These are phyloP conservation scores for Leptinotarsa tumamoca DNA, from an alignment of 2,888 invertebrate genomes.

Conservation along the genomic window DNA sequence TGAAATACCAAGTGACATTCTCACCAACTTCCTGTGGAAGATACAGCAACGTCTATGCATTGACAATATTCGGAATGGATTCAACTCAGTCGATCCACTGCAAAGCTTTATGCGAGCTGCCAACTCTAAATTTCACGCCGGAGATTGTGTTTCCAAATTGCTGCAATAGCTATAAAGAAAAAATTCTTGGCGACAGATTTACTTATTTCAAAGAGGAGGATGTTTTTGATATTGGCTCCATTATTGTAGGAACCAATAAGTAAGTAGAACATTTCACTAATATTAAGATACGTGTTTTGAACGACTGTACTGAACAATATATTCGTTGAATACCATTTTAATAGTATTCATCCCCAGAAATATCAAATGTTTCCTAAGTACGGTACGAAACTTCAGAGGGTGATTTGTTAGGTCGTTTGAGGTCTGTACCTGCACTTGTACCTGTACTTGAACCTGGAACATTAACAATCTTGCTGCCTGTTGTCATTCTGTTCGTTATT, in stretches of 20 bases:
- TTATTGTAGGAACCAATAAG: slow-evolving; percentile 45
- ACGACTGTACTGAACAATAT: too few relatives aligned
- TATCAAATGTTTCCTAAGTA: too few relatives aligned
- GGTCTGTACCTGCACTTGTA: too few relatives aligned
- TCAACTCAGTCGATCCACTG: slow-evolving; percentile 52
- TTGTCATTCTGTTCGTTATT: too few relatives aligned
- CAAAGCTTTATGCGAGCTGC: slow-evolving; percentile 59
- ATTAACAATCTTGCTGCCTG: too few relatives aligned
- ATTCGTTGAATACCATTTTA: too few relatives aligned
- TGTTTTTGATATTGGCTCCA: slow-evolving; percentile 60
- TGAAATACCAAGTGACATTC: slow-evolving; percentile 55
- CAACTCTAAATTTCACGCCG: slow-evolving; percentile 58
- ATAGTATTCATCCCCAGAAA: too few relatives aligned
- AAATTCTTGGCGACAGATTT: slow-evolving; percentile 48
- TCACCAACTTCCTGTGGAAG: slow-evolving; percentile 54
- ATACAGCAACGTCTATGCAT: slow-evolving; percentile 54
- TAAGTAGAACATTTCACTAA: slow-evolving; percentile 20
- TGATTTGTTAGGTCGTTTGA: too few relatives aligned
- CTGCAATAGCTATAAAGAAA: slow-evolving; percentile 48
- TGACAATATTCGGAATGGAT: slow-evolving; percentile 57
- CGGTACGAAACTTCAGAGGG: too few relatives aligned
- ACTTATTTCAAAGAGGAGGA: slow-evolving; percentile 55
- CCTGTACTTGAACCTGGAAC: too few relatives aligned
- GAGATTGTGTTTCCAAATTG: slow-evolving; percentile 55
- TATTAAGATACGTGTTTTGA: not conserved